These are phyloP conservation scores for Epistrophe eligans DNA, from an alignment of 2,888 invertebrate species.

Conservation along the genomic window DNA sequence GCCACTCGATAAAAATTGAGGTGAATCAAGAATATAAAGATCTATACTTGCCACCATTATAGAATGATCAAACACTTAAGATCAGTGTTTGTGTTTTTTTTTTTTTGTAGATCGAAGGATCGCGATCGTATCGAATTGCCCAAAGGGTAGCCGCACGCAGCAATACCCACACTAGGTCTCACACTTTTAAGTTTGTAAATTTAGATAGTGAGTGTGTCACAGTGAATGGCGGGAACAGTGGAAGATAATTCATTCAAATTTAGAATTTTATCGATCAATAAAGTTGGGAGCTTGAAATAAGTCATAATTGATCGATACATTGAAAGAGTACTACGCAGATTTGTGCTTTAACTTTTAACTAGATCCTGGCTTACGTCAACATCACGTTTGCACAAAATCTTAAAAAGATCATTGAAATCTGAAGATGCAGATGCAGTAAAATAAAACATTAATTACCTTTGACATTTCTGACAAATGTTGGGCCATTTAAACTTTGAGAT, in stretches of 20 bases:
- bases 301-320: too few relatives aligned
- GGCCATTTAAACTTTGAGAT: too few relatives aligned
- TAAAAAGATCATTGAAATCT: too few relatives aligned
- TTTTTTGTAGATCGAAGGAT: constrained; percentile 45
- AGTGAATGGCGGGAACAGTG: neutral
- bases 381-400: too few relatives aligned
- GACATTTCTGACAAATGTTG: too few relatives aligned
- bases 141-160: constrained; percentile 67
- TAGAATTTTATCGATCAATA: too few relatives aligned
- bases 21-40: constrained; percentile 71
- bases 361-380: too few relatives aligned
- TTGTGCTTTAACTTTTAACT: too few relatives aligned
- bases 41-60: constrained; percentile 27
- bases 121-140: constrained; percentile 53
- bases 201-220: neutral
- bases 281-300: too few relatives aligned
- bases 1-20: constrained; percentile 65
- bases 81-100: constrained; percentile 15
- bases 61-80: constrained; percentile 39
- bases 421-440: too few relatives aligned
- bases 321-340: too few relatives aligned
- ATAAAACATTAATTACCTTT: too few relatives aligned
- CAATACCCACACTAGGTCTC: neutral
- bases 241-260: neutral
- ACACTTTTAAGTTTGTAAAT: constrained; percentile 46